Evolutionary conservation across 2,113 vertebrate species (phyloP).

Genomic region (Oceanodroma tethys): DNA sequence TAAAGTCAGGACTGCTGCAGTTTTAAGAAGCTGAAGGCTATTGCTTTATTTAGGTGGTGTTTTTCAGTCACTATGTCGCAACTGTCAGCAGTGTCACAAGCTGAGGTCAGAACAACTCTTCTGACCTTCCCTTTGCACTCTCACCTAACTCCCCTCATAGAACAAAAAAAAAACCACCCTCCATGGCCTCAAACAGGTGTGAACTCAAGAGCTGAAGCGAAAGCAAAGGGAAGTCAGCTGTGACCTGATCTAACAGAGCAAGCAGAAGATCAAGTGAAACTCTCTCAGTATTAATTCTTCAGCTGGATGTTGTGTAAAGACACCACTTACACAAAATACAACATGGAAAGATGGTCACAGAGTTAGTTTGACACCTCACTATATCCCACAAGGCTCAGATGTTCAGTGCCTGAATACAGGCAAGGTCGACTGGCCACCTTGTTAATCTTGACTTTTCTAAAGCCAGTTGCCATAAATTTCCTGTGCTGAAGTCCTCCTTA

Average conservation of each 20-base stretch:
- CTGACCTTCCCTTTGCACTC: not conserved
- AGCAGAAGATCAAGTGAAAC: not conserved
- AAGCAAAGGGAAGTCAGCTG: not conserved
- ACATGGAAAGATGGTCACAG: not conserved
- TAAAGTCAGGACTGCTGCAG: not conserved
- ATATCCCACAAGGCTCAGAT: fast-evolving
- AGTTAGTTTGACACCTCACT: too few relatives aligned
- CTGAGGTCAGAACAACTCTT: not conserved
- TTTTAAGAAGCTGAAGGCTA: not conserved
- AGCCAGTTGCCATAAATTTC: not conserved
- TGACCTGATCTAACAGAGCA: not conserved
- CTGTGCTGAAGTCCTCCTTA: not conserved
- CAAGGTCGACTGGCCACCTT: not conserved
- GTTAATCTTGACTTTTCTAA: not conserved
- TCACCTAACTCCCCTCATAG: fast-evolving
- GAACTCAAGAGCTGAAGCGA: not conserved
- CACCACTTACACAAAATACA: not conserved
- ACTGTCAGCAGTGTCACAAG: not conserved
- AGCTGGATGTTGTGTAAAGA: not conserved
- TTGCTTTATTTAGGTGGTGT: not conserved
- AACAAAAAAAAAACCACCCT: not conserved
- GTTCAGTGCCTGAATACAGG: not conserved
- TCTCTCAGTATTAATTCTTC: not conserved
- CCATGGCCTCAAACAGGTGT: not conserved
- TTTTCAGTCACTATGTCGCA: not conserved